Evolutionary conservation across 2,113 vertebrate species (phyloP), one percentile per base, ranked within the genome.

Genomic region (Sinocyclocheilus maitianheensis): DNA sequence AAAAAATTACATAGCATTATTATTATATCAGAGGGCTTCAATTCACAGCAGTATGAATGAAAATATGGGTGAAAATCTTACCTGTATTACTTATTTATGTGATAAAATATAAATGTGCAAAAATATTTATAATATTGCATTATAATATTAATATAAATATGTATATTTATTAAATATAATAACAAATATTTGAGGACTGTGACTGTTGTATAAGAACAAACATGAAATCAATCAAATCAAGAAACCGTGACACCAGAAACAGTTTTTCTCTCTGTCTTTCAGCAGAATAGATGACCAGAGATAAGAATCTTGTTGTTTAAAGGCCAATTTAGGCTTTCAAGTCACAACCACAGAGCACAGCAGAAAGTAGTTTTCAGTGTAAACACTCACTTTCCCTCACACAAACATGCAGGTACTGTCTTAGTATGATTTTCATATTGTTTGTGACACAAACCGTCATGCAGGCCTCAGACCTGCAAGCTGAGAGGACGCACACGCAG

Each of bases 291-390:
- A 76, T 51, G 5, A 76, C 13, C 3, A 16, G 40, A 77, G 75
- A 77, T 55, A 55, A 43, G 16, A 79, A 53, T n/a, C 26, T 22
- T 62, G 24, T 30, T 62, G 48, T 26, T 51, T 58, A 12, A 53
- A 43, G n/a, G 26, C 20, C 18, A 26, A 51, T 62, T 80, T 13
- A 30, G 11, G 16, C 18, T 43, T 37, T 72, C 22, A 83, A 72
- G 34, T 18, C 46, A 20, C 48, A 20, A 43, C 37, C 9, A 53
- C 30, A 40, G 14, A 82, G n/a, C 40, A 6, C 67, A 60, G 81
- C 12, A 22, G 81, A 83, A 83, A 74, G 81, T 30, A 74, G 81
- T 60, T 55, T 58, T 53, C 67, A 74, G 26, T 48, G 81, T 83
- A 74, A 60, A 83, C 81, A 71, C 24, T 20, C 12, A 20, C 7